Evolutionary conservation across 2,797 vertebrate genomes (phyloP).

Genomic region (Capromys pilorides): DNA sequence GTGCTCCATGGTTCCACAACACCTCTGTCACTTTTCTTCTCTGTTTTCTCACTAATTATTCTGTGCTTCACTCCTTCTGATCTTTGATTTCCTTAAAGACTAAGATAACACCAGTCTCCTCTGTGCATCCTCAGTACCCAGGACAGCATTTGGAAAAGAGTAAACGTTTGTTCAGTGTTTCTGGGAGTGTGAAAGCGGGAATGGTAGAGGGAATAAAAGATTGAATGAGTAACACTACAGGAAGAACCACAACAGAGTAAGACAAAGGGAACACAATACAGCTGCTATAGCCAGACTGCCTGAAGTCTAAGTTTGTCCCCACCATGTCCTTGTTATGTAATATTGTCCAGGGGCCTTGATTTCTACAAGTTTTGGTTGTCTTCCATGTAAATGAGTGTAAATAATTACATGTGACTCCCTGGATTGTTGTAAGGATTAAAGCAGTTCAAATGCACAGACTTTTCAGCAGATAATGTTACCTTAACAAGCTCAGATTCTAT

Average conservation of each 20-base stretch:
- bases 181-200: background rate
- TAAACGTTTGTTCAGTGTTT: background rate
- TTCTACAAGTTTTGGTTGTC: background rate
- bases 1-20: background rate
- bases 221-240: background rate
- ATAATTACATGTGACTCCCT: background rate
- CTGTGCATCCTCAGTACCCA: background rate
- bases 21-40: background rate
- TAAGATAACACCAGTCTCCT: background rate
- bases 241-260: background rate
- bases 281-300: background rate
- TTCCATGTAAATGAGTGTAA: background rate
- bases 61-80: background rate
- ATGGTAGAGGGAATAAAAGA: background rate
- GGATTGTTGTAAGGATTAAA: conserved; percentile 15
- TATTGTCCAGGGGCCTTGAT: background rate
- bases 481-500: background rate
- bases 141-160: background rate
- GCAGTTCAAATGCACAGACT: background rate
- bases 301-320: background rate
- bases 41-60: background rate
- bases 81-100: background rate
- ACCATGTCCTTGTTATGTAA: background rate
- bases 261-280: background rate
- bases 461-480: background rate